phyloP scores from a whole-genome alignment of 2,113 vertebrate species.

The Poecile atricapillus region DNA sequence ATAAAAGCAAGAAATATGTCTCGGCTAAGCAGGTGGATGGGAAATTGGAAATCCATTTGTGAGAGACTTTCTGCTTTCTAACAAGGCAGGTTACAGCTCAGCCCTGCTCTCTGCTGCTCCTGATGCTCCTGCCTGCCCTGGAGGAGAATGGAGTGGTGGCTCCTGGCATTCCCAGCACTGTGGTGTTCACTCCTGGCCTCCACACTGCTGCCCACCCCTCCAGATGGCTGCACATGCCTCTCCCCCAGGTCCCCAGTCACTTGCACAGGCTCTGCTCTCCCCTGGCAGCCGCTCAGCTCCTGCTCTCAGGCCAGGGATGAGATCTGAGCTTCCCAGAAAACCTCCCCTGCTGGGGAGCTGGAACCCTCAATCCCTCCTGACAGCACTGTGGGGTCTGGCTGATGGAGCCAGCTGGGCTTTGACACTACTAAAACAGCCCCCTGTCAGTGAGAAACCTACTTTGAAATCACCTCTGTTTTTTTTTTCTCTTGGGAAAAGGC shows the following conservation, averaged over 20 bases:
- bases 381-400: fast-evolving
- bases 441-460: not conserved
- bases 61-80: conserved; percentile 66
- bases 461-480: not conserved
- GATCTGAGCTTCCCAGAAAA: not conserved
- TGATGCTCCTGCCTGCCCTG: not conserved
- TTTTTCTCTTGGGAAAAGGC: not conserved
- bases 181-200: not conserved
- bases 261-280: not conserved
- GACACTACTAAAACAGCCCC: not conserved
- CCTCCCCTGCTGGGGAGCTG: not conserved
- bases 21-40: conserved; percentile 62
- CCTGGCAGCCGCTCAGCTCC: not conserved
- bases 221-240: not conserved
- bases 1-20: conserved; percentile 70
- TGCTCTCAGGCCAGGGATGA: not conserved
- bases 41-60: conserved; percentile 76
- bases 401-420: not conserved
- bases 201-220: not conserved
- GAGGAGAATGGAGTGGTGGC: fast-evolving
- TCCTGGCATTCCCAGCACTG: fast-evolving
- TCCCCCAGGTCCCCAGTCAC: not conserved
- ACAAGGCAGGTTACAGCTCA: conserved; percentile 32
- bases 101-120: not conserved
- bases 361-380: not conserved